Evolutionary conservation across 2,888 invertebrate genomes (phyloP).

Genomic region (Lepidochrysops patricia): DNA sequence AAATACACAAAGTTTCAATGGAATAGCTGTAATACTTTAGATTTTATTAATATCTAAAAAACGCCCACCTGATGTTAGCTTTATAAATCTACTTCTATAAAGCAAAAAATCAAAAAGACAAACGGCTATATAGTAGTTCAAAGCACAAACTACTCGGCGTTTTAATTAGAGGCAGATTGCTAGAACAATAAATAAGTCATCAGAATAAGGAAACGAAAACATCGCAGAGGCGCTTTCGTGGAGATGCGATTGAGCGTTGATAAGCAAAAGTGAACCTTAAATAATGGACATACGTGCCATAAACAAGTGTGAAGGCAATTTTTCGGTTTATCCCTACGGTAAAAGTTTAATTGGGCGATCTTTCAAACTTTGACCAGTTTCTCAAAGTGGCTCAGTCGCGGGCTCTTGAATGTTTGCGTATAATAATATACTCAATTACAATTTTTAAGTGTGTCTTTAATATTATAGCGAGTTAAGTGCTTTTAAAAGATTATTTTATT

Average conservation of each 20-base stretch:
- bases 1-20: no score
- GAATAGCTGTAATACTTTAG: no score
- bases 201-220: background rate
- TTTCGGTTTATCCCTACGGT: background rate
- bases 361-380: slow-evolving; percentile 14
- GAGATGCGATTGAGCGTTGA: background rate
- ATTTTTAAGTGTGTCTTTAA: background rate
- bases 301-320: background rate
- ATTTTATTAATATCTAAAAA: no score
- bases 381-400: background rate
- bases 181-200: background rate
- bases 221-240: background rate
- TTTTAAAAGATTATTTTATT: no score
- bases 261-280: background rate
- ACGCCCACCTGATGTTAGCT: no score
- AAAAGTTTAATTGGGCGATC: slow-evolving; percentile 14
- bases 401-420: background rate
- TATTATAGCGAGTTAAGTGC: no score
- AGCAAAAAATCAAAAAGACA: no score
- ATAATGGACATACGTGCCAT: background rate
- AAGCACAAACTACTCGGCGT: no score
- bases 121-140: no score
- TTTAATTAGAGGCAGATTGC: no score
- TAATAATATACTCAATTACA: background rate
- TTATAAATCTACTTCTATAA: no score